Percentiles rank a stretch among this genome's conserved stretches.
These are phyloP conservation scores for Falcunculus frontatus DNA, from an alignment of 2,113 vertebrate genomes.

Conservation along the genomic window DNA sequence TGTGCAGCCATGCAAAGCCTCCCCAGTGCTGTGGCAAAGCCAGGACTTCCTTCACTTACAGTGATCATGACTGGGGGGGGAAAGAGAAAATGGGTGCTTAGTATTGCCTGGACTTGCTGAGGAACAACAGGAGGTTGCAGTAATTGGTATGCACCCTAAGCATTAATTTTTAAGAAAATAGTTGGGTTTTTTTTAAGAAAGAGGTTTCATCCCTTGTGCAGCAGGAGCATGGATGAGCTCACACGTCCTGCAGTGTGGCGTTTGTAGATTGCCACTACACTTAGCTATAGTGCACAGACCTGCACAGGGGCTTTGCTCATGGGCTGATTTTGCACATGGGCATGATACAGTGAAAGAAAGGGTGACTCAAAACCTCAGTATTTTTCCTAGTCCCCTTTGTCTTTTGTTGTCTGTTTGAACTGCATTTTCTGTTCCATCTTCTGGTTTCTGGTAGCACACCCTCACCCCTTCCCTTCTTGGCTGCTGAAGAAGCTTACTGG, in stretches of 20 bases:
- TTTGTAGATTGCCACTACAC: not conserved
- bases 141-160: not conserved
- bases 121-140: not conserved
- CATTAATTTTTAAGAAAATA: not conserved
- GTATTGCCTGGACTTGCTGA: not conserved
- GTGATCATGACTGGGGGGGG: not conserved
- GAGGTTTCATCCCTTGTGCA: not conserved
- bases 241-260: not conserved
- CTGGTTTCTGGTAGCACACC: not conserved
- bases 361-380: not conserved
- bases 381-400: not conserved
- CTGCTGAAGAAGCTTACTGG: not conserved
- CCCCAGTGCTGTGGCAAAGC: not conserved
- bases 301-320: not conserved
- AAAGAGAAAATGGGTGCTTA: not conserved
- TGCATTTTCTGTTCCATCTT: not conserved
- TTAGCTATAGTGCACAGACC: not conserved
- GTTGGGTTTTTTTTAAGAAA: not conserved
- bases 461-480: not conserved
- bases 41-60: not conserved
- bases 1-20: not conserved
- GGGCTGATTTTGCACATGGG: not conserved
- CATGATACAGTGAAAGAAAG: not conserved
- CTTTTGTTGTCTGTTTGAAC: not conserved
- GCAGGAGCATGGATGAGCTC: not conserved